Base-by-base conservation (phyloP, 2,113 vertebrate genomes). In the Entelurus aequoreus region DNA sequence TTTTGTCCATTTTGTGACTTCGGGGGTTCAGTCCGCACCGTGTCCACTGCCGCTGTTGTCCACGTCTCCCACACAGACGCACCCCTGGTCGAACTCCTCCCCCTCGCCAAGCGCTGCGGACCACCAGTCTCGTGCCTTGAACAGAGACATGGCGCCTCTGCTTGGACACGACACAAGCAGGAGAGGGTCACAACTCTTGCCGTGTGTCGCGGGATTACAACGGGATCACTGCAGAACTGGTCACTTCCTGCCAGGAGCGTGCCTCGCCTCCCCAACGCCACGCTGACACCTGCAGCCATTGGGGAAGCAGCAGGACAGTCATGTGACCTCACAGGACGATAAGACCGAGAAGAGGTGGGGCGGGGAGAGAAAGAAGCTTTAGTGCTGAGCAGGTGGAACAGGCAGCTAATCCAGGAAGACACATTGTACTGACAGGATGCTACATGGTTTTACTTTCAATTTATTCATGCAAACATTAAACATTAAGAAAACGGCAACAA, bases 51-150 rank as follows among this genome's bases (percentile, higher is more conserved):
- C 91, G 49, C 92, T 96, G 81, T 98, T 98, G 82, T 98, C 97
- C 82, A 99, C 90, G 74, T 99, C 93, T 68, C 92, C 93, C 16
- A 98, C 89, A 82, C 95, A 95, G 2, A 99, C 72, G 63, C 95
- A 98, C 38, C 95, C 95, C 79, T 96, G 95, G 76, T 99, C 97
- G 86, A 97, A 98, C 81, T 98, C 96, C 86, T 99, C 96, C 11
- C 94, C 93, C 64, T 96, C 90, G 48, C 96, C 96, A 48, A 98
- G 87, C 44, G 75, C 19, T 2, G 90, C 81, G 13, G 93, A 95
- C 97, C 97, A 99, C 97, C 96, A 99, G 50, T 98, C 95, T 58
- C 95, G 93, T 6, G 95, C 95, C 90, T 99, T 99, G 89, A 99
- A 99, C 72, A 99, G 88, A 8, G 97, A 98, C 97, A 99, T 99